phyloP scores from a whole-genome alignment of 2,113 vertebrate genomes.

The Hirundichthys speculiger region DNA sequence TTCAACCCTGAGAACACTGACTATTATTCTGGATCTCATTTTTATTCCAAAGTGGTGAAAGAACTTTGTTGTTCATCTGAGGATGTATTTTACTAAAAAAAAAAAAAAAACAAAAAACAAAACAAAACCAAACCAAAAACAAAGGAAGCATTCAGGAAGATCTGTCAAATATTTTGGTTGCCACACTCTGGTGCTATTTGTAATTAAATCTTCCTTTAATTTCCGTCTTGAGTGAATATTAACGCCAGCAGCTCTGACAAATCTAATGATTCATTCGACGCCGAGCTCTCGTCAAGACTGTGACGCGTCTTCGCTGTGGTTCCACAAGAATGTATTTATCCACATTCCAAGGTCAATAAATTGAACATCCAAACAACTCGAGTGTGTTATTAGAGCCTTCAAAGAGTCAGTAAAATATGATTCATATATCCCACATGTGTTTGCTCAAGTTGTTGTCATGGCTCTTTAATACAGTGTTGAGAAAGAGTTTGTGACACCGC shows the following conservation, averaged over 20 bases:
- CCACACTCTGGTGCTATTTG: slow-evolving; percentile 5
- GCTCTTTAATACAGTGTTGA: slow-evolving; percentile 38
- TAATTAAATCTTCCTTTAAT: slow-evolving; percentile 22
- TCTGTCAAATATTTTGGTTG: background rate
- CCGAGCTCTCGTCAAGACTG: background rate
- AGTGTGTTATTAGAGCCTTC: slow-evolving; percentile 58
- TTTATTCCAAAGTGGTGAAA: too few relatives aligned
- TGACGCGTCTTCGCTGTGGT: slow-evolving; percentile 40
- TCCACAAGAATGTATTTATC: slow-evolving; percentile 54
- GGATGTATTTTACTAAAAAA: background rate
- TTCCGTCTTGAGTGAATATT: slow-evolving; percentile 27
- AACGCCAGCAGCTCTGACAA: slow-evolving; percentile 18
- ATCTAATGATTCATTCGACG: slow-evolving; percentile 24
- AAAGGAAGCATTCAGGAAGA: background rate
- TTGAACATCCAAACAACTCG: slow-evolving; percentile 40
- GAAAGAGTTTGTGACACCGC: slow-evolving; percentile 45
- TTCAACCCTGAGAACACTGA: too few relatives aligned
- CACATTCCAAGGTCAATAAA: slow-evolving; percentile 43
- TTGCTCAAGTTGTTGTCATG: slow-evolving; percentile 39
- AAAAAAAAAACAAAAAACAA: too few relatives aligned
- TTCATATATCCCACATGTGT: slow-evolving; percentile 57
- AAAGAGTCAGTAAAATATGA: slow-evolving; percentile 66
- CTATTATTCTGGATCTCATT: too few relatives aligned
- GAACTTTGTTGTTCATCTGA: too few relatives aligned
- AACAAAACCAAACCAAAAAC: too few relatives aligned